Evolutionary conservation across 2,797 vertebrate species (phyloP).

Genomic region (Pelodytes ibericus): DNA sequence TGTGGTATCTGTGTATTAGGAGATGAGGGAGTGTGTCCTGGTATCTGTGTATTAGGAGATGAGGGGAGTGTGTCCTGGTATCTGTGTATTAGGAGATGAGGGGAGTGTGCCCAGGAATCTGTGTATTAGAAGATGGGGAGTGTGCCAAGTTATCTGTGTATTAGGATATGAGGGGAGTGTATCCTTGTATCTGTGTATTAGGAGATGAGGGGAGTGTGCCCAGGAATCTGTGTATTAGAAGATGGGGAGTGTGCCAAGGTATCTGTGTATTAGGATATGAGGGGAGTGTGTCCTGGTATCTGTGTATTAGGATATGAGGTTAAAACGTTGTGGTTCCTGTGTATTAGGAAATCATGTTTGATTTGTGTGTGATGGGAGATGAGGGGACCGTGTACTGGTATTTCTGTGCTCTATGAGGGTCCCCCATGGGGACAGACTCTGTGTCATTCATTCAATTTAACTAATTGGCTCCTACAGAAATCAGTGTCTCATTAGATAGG

Average conservation of each 20-base stretch:
- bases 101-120: background rate
- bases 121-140: background rate
- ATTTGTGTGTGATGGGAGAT: background rate
- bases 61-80: background rate
- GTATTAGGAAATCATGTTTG: background rate
- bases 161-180: background rate
- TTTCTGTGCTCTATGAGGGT: background rate
- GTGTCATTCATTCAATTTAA: slow-evolving; percentile 49
- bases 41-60: no score
- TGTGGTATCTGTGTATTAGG: background rate
- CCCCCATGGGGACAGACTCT: slow-evolving; percentile 41
- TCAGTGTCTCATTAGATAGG: slow-evolving; percentile 38
- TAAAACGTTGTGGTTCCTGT: background rate
- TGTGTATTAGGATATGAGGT: background rate
- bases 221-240: background rate
- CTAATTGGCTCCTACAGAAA: slow-evolving; percentile 38
- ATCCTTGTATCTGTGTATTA: background rate
- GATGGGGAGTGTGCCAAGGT: background rate
- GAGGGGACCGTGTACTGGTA: background rate
- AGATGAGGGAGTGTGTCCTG: background rate
- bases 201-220: background rate
- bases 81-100: background rate
- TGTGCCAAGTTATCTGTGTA: background rate
- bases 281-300: background rate
- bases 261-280: background rate